phyloP scores from a whole-genome alignment of 2,888 invertebrate genomes.

The Embidobia sp. region DNA sequence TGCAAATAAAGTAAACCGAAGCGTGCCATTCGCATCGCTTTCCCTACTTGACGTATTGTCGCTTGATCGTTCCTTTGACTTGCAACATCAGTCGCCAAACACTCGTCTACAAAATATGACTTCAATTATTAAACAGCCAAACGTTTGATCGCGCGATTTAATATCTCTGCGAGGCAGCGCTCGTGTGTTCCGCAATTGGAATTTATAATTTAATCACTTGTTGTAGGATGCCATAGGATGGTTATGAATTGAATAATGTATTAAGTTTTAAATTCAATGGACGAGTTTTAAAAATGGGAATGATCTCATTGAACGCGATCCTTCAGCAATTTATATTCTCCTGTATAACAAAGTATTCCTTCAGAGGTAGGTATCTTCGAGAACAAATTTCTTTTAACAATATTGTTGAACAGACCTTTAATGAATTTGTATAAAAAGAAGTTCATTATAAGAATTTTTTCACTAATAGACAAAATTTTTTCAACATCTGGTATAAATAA shows the following conservation, averaged over 20 bases:
- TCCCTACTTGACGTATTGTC: slow-evolving; percentile 49
- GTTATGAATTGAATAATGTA: slow-evolving; percentile 45
- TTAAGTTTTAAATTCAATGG: slow-evolving; percentile 22
- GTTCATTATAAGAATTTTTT: no score
- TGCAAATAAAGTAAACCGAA: slow-evolving; percentile 63
- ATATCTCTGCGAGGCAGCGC: slow-evolving; percentile 29
- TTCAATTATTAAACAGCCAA: slow-evolving; percentile 41
- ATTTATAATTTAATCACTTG: slow-evolving; percentile 55
- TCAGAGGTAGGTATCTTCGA: no score
- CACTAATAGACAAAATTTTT: no score
- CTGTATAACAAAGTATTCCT: no score
- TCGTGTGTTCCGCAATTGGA: slow-evolving; percentile 43
- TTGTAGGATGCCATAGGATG: slow-evolving; percentile 31
- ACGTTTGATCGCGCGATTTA: slow-evolving; percentile 49
- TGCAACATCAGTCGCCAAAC: slow-evolving; percentile 8
- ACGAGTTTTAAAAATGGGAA: slow-evolving; percentile 13
- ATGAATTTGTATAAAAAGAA: no score
- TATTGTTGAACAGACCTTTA: no score
- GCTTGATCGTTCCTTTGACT: slow-evolving; percentile 54
- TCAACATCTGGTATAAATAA: no score
- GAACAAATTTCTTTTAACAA: no score
- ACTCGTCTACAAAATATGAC: slow-evolving; percentile 38
- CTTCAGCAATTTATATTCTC: no score
- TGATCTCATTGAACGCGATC: no score
- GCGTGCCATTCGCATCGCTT: slow-evolving; percentile 44